Base-by-base conservation (phyloP, 2,113 vertebrate species). In the Ramphastos sulfuratus region DNA sequence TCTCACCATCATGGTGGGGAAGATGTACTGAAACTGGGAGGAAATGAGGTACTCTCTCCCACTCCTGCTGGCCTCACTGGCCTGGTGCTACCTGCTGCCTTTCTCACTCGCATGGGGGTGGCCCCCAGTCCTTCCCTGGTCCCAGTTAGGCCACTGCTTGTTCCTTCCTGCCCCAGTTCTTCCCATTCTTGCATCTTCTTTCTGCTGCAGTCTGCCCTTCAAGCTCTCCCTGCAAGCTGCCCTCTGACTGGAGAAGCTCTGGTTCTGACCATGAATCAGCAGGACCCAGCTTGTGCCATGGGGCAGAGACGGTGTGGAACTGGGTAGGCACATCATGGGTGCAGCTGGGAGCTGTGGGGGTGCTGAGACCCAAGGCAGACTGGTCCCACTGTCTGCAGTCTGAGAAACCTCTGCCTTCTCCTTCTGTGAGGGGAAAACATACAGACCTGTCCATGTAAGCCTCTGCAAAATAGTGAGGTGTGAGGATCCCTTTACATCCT, bases 321-420 rank as follows among this genome's bases (percentile, higher is more conserved):
- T 0, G 0, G 25, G 25, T 37, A 25, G 30, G 23, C 4, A 0
- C 1, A 1, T 16, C 5, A 3, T 6, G 2, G 1, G 9, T 15
- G 6, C 35, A 46, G 23, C 60, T 81, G 69, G 60, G 66, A 79
- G 17, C 39, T 7, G 4, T 3, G 1, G 25, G n/a, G 27, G 28
- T 18, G 6, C 66, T 44, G 59, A 37, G 31, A 48, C 33, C 4
- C 0, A 21, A 19, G 56, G 42, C 56, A 78, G 37, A 7, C 46
- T 74, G 70, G 30, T 84, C 33, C n/a, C 44, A 19, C 8, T 48
- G 67, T 28, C 30, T 25, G 33, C 17, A 59, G 10, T 14, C 65
- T 63, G 39, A 78, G 24, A 73, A 70, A n/a, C 42, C 2, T 0
- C 71, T 72, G 30, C 59, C 14, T 33, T 48, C 25, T 19, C 30